These are phyloP conservation scores for Poecile atricapillus DNA, from an alignment of 2,113 vertebrate genomes.

Conservation along the genomic window DNA sequence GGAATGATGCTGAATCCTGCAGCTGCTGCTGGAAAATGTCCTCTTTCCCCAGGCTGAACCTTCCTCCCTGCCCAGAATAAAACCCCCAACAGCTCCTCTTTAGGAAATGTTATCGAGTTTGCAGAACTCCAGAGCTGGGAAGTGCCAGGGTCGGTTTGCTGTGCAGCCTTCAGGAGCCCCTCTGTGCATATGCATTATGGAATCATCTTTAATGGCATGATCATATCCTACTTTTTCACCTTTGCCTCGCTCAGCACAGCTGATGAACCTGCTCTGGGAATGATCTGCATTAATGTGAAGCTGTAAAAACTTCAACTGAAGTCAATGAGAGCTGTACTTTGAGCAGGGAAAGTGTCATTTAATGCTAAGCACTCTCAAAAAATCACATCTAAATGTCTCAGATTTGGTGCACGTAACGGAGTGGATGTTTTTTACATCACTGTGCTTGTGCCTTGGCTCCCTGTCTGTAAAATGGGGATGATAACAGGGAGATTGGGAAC, in stretches of 20 bases:
- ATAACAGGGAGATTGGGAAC: slow-evolving; percentile 1
- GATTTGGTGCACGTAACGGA: not conserved
- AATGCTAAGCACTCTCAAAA: slow-evolving; percentile 30
- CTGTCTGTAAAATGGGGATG: not conserved
- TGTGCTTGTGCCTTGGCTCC: not conserved
- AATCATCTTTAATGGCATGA: not conserved
- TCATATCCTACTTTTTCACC: not conserved
- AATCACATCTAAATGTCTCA: slow-evolving; percentile 32
- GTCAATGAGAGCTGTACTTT: slow-evolving; percentile 28
- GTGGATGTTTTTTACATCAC: not conserved
- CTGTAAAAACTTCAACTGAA: slow-evolving; percentile 25
- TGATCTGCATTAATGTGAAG: slow-evolving; percentile 48
- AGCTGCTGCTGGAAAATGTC: not conserved
- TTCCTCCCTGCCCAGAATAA: not conserved
- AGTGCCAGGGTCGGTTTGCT: slow-evolving; percentile 9
- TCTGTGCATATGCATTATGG: not conserved
- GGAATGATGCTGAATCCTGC: rapidly evolving
- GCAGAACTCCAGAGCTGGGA: not conserved
- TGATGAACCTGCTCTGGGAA: slow-evolving; percentile 36
- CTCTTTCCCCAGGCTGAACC: not conserved
- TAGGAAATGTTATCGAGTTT: not conserved
- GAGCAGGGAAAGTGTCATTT: slow-evolving; percentile 43
- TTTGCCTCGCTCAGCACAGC: not conserved
- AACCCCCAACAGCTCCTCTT: not conserved
- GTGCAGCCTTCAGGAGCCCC: slow-evolving; percentile 1